A percentile compares a stretch with the other conserved stretches of the same genome.
These are phyloP conservation scores for Limanda limanda DNA, from an alignment of 2,113 vertebrate species.

Conservation along the genomic window DNA sequence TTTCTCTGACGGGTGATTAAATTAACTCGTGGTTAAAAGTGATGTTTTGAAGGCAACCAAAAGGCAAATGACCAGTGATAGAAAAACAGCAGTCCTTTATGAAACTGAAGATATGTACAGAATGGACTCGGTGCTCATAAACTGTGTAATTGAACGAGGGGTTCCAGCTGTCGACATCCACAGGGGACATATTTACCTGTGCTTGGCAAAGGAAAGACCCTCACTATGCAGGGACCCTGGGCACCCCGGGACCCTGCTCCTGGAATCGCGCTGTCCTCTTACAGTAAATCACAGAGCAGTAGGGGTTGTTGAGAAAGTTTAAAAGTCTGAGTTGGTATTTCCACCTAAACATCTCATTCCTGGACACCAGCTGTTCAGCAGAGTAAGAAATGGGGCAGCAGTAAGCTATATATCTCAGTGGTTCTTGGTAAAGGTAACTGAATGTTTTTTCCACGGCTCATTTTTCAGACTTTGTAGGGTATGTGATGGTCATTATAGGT, in stretches of 20 bases:
- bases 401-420: slow-evolving; percentile 44
- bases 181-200: slow-evolving; percentile 50
- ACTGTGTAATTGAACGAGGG: slow-evolving; percentile 36
- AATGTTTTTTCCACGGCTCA: slow-evolving; percentile 33
- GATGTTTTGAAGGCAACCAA: not conserved
- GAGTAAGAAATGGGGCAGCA: slow-evolving; percentile 29
- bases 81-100: slow-evolving; percentile 19
- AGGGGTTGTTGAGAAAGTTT: slow-evolving; percentile 46
- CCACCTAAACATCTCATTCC: slow-evolving; percentile 76
- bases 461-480: slow-evolving; percentile 28
- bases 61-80: not conserved
- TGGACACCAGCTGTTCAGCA: slow-evolving; percentile 80
- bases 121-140: slow-evolving; percentile 53
- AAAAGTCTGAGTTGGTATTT: slow-evolving; percentile 75
- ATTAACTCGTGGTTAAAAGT: too few species aligned
- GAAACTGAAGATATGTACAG: slow-evolving; percentile 10
- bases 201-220: slow-evolving; percentile 42
- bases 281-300: slow-evolving; percentile 65
- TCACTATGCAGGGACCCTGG: slow-evolving; percentile 26
- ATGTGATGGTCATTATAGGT: slow-evolving; percentile 53
- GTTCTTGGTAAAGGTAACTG: slow-evolving; percentile 50
- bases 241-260: slow-evolving; percentile 32
- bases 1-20: not conserved
- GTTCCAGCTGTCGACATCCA: slow-evolving; percentile 37
- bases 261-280: slow-evolving; percentile 43